Evolutionary conservation across 2,113 vertebrate genomes (phyloP).

Genomic region (Synchiropus splendidus): DNA sequence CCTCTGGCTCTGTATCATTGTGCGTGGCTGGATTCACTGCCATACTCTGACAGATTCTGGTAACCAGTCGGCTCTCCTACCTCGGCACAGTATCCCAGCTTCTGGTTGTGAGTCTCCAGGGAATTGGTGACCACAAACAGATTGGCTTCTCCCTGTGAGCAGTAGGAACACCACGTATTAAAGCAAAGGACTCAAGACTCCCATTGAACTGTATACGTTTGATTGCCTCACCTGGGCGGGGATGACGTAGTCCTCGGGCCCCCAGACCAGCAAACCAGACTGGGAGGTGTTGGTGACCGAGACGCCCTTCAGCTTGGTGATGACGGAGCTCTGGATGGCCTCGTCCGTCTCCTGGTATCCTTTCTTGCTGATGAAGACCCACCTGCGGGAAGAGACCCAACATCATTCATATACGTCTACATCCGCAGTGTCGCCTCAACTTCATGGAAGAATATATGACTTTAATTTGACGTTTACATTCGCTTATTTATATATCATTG

Average conservation of each 20-base stretch:
- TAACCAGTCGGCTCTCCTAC: constrained; percentile 66
- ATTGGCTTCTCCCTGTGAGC: constrained; percentile 74
- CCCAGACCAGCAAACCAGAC: constrained; percentile 77
- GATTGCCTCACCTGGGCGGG: constrained; percentile 78
- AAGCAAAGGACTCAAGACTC: background rate
- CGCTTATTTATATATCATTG: background rate
- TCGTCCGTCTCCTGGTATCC: constrained; percentile 84
- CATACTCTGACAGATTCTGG: too few species aligned
- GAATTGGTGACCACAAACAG: constrained; percentile 84
- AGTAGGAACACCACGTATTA: constrained; percentile 5
- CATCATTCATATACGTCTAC: too few species aligned
- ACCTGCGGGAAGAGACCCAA: constrained; percentile 57
- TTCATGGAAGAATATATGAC: too few species aligned
- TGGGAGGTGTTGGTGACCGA: constrained; percentile 76
- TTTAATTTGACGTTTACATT: too few species aligned
- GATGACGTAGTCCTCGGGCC: constrained; percentile 84
- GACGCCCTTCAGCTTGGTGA: constrained; percentile 88
- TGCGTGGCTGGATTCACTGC: too few species aligned
- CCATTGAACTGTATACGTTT: background rate
- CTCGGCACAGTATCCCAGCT: constrained; percentile 77
- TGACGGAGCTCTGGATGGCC: constrained; percentile 78
- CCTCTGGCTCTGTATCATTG: too few species aligned
- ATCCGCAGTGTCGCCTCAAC: too few species aligned
- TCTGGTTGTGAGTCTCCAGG: constrained; percentile 82
- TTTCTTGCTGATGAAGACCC: constrained; percentile 87